These are phyloP conservation scores for Illadopsis cleaveri DNA, from an alignment of 2,113 vertebrate genomes.

Conservation along the genomic window DNA sequence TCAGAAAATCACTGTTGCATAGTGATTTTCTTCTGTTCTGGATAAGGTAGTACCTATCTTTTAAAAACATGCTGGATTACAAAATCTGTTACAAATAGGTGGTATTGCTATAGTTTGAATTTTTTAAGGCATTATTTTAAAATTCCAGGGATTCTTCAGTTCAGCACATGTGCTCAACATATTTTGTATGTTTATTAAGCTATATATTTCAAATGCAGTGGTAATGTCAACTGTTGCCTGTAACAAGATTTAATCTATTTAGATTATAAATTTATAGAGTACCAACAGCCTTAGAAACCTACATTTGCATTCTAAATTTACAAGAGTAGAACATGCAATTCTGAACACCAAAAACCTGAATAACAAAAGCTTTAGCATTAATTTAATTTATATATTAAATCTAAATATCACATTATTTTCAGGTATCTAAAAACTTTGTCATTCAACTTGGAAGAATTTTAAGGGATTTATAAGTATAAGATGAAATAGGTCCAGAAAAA, in stretches of 20 bases:
- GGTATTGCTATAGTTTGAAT: neutral
- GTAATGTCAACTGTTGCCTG: neutral
- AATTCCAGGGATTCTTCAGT: neutral
- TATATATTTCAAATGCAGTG: neutral
- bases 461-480: neutral
- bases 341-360: neutral
- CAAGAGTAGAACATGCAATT: neutral
- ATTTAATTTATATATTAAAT: neutral
- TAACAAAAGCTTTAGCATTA: neutral
- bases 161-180: neutral
- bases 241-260: neutral
- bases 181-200: neutral
- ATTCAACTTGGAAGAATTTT: neutral
- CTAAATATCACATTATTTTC: neutral
- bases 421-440: neutral
- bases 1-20: slow-evolving; percentile 16
- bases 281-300: neutral
- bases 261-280: neutral
- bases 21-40: slow-evolving; percentile 2
- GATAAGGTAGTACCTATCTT: neutral
- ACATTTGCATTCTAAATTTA: neutral
- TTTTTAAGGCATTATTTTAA: neutral
- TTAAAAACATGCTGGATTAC: neutral
- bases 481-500: neutral
- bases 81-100: neutral